These are phyloP conservation scores for Agrotis clavis DNA, from an alignment of 2,888 invertebrate genomes.

Conservation along the genomic window DNA sequence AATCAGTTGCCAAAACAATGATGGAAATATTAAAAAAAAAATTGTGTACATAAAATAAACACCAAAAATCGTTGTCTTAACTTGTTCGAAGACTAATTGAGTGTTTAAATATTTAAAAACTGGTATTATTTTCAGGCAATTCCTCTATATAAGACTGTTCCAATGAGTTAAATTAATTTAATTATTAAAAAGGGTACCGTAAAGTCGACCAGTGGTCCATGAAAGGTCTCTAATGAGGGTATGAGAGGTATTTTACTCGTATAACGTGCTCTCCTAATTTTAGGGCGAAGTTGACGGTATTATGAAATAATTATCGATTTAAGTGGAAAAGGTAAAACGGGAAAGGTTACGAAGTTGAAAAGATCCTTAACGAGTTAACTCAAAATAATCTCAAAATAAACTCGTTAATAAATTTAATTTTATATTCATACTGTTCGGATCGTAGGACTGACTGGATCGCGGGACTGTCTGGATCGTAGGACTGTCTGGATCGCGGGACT, in stretches of 20 bases:
- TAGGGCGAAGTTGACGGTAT: slow-evolving; percentile 1
- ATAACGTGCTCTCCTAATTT: slow-evolving; percentile 18
- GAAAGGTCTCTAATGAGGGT: slow-evolving; percentile 12
- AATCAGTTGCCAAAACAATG: no score
- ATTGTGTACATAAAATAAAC: no score
- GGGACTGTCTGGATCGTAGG: no score
- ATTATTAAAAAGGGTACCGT: slow-evolving; percentile 7
- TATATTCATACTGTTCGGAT: no score
- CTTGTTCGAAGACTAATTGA: no score
- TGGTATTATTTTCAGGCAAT: background rate
- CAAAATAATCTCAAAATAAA: background rate
- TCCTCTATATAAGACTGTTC: background rate
- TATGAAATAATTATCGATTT: slow-evolving; percentile 30
- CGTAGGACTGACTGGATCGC: no score
- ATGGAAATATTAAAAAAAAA: no score
- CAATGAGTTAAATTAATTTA: slow-evolving; percentile 7
- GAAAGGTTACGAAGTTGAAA: slow-evolving; percentile 1
- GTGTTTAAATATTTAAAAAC: no score
- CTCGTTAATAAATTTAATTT: background rate
- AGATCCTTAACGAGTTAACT: background rate
- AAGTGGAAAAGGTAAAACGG: slow-evolving; percentile 21
- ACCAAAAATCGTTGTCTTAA: no score
- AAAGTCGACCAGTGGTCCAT: slow-evolving; percentile 1
- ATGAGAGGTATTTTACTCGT: background rate
- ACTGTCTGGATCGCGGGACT: no score